Percentiles rank a stretch among this genome's conserved stretches.
These are phyloP conservation scores for Antennarius maculatus DNA, from an alignment of 2,797 vertebrate species.

Conservation along the genomic window DNA sequence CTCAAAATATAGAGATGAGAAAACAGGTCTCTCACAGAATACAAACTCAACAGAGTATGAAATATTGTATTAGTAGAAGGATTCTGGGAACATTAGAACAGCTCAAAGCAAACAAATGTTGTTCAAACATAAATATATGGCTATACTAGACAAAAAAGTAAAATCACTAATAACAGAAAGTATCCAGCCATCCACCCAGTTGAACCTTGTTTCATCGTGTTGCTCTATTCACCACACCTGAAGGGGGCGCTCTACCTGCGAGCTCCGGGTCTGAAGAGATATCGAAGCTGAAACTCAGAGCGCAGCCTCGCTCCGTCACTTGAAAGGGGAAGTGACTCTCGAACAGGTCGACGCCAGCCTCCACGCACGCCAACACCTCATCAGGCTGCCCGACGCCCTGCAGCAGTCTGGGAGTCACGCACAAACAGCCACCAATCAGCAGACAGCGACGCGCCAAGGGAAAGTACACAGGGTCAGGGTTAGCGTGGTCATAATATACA, in stretches of 20 bases:
- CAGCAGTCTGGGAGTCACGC: conserved; percentile 81
- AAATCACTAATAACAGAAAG: conserved; percentile 1
- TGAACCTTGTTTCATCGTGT: background rate
- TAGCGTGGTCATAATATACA: conserved; percentile 1
- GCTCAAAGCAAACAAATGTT: conserved; percentile 5
- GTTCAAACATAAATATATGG: background rate
- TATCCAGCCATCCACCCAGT: background rate
- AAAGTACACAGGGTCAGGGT: background rate
- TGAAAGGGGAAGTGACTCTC: conserved; percentile 95
- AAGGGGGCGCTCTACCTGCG: conserved; percentile 78
- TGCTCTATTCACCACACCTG: conserved; percentile 60
- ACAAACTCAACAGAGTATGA: background rate
- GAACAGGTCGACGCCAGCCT: conserved; percentile 94
- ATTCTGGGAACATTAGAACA: conserved; percentile 5
- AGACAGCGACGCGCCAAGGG: background rate
- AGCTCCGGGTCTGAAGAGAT: conserved; percentile 82
- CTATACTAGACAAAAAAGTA: background rate
- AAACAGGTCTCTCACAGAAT: background rate
- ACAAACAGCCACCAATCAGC: conserved; percentile 20
- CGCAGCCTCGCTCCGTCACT: conserved; percentile 92
- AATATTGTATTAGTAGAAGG: conserved; percentile 4
- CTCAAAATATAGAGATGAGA: no score
- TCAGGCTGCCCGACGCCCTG: conserved; percentile 91
- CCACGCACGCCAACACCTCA: conserved; percentile 89
- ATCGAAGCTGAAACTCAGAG: conserved; percentile 87